A percentile compares a stretch with the other conserved stretches of the same genome.
phyloP scores from a whole-genome alignment of 2,888 invertebrate species.

The Anthoptus insignis region DNA sequence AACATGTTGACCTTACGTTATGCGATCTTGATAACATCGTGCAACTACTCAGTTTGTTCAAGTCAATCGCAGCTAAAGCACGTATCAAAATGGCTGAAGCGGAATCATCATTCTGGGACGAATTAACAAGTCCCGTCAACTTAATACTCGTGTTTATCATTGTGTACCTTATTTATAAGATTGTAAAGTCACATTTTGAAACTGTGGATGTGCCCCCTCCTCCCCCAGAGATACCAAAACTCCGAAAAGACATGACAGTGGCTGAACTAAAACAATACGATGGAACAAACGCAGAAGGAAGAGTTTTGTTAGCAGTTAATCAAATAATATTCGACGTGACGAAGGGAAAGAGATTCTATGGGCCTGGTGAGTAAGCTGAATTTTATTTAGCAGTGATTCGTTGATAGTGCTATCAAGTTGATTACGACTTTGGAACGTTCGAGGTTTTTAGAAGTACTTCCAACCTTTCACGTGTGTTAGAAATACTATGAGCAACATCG shows the following conservation, averaged over 20 bases:
- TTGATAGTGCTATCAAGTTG: constrained; percentile 1
- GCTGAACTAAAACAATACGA: constrained; percentile 94
- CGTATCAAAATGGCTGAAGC: constrained; percentile 52
- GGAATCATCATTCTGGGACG: constrained; percentile 72
- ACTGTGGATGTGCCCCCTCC: constrained; percentile 66
- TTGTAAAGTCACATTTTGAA: constrained; percentile 83
- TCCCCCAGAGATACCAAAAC: constrained; percentile 89
- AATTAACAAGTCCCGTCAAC: constrained; percentile 77
- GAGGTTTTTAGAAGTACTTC: background rate
- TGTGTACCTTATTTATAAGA: constrained; percentile 88
- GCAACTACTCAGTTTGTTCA: constrained; percentile 47
- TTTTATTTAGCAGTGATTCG: background rate
- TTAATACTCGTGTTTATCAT: constrained; percentile 72
- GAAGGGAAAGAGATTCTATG: constrained; percentile 96
- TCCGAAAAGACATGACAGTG: constrained; percentile 96
- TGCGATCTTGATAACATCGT: constrained; percentile 53
- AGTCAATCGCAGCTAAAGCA: constrained; percentile 29
- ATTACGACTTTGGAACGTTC: constrained; percentile 7
- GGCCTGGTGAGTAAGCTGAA: constrained; percentile 91
- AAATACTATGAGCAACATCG: too few relatives aligned
- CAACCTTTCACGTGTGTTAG: too few relatives aligned
- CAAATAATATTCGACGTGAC: constrained; percentile 98
- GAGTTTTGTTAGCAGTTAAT: constrained; percentile 97
- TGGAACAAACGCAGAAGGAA: constrained; percentile 94
- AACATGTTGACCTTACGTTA: constrained; percentile 53